A percentile compares a stretch with the other conserved stretches of the same genome.
Evolutionary conservation across 2,113 vertebrate genomes (phyloP).

Genomic region (Zosterops borbonicus): DNA sequence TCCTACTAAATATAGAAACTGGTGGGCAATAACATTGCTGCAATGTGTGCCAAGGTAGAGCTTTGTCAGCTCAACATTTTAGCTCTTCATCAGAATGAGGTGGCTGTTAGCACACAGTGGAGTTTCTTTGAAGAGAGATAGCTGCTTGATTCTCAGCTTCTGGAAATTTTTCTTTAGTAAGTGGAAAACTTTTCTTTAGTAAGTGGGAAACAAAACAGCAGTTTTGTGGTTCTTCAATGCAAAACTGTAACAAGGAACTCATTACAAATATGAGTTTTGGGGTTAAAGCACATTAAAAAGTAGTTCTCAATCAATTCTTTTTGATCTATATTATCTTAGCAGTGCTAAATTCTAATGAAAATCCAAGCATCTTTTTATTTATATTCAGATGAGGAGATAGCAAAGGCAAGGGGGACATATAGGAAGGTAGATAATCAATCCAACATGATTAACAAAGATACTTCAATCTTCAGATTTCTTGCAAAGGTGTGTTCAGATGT

Average conservation of each 20-base stretch:
- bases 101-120: background rate
- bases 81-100: background rate
- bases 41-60: background rate
- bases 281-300: background rate
- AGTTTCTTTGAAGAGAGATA: background rate
- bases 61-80: background rate
- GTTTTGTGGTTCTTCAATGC: background rate
- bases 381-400: background rate
- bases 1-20: background rate
- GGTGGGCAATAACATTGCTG: background rate
- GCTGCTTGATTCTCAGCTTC: background rate
- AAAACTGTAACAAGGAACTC: background rate
- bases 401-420: rapidly evolving
- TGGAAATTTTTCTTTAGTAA: background rate
- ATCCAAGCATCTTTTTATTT: background rate
- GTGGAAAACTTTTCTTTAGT: background rate
- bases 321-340: background rate
- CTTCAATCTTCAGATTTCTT: background rate
- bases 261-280: background rate
- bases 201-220: background rate
- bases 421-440: background rate
- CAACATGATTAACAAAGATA: background rate
- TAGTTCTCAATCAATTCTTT: background rate
- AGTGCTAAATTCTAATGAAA: background rate
- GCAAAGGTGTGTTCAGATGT: background rate